Conservation (phyloP, 2,113 vertebrate species). For the Tragelaphus strepsiceros region DNA sequence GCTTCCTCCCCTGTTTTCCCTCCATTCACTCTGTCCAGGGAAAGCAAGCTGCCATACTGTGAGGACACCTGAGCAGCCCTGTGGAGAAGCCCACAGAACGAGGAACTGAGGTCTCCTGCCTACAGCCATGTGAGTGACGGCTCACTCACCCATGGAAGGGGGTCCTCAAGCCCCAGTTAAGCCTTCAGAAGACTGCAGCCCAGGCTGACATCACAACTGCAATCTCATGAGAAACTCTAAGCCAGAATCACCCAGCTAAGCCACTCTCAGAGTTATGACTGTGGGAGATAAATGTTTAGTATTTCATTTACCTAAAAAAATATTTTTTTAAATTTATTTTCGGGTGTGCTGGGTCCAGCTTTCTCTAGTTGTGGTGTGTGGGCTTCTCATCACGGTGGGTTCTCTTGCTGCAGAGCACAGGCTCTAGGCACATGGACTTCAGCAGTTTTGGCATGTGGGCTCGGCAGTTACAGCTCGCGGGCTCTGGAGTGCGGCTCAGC, state of each 20-base stretch:
- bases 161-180: neutral
- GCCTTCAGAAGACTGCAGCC: neutral
- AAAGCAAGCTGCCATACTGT: accelerated
- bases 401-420: neutral
- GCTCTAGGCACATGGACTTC: neutral
- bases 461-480: accelerated
- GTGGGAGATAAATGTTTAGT: neutral
- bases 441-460: neutral
- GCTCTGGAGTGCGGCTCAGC: neutral
- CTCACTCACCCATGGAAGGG: neutral
- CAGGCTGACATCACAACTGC: neutral
- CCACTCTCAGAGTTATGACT: neutral
- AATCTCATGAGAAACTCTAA: neutral
- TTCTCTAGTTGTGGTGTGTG: neutral
- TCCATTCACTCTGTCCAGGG: neutral
- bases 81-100: no score
- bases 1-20: neutral
- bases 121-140: accelerated
- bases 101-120: neutral
- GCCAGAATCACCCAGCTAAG: neutral
- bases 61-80: neutral
- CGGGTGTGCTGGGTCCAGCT: neutral
- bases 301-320: neutral
- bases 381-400: neutral
- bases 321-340: neutral